These are phyloP conservation scores for Contarinia nasturtii DNA, from an alignment of 1,140 invertebrate species.

Conservation along the genomic window DNA sequence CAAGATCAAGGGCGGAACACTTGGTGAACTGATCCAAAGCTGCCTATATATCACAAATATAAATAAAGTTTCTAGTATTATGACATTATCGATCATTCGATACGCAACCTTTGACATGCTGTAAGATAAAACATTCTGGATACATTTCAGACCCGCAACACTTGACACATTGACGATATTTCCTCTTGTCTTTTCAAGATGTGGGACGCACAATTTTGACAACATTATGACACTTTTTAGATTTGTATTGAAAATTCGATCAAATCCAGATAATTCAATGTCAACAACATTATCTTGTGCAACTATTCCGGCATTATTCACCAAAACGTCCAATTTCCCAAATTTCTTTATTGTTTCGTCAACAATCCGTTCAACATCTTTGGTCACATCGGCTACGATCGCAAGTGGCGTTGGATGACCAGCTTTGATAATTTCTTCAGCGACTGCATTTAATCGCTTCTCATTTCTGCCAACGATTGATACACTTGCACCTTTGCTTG, in stretches of 20 bases:
- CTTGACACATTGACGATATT: conserved; percentile 68
- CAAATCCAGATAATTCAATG: conserved; percentile 63
- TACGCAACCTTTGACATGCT: too few species aligned
- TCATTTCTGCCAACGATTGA: conserved; percentile 56
- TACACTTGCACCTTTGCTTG: conserved; percentile 53
- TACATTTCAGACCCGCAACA: conserved; percentile 24
- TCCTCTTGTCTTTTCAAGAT: conserved; percentile 63
- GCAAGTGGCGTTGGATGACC: not conserved
- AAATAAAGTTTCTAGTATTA: too few species aligned
- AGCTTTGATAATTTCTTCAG: conserved; percentile 22
- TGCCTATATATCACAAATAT: too few species aligned
- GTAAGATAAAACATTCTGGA: too few species aligned
- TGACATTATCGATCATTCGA: too few species aligned
- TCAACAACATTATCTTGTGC: conserved; percentile 66
- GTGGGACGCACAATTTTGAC: conserved; percentile 49
- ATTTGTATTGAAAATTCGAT: conserved; percentile 68
- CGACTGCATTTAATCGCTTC: conserved; percentile 33
- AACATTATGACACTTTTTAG: conserved; percentile 22
- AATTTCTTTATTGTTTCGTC: conserved; percentile 47
- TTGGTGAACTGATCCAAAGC: conserved; percentile 47
- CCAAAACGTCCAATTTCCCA: conserved; percentile 52
- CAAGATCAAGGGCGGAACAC: conserved; percentile 34
- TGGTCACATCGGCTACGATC: conserved; percentile 38
- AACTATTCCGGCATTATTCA: conserved; percentile 80
- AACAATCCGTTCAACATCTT: conserved; percentile 49